Evolutionary conservation across 2,797 vertebrate genomes (phyloP).

Genomic region (Crypturellus tataupa): DNA sequence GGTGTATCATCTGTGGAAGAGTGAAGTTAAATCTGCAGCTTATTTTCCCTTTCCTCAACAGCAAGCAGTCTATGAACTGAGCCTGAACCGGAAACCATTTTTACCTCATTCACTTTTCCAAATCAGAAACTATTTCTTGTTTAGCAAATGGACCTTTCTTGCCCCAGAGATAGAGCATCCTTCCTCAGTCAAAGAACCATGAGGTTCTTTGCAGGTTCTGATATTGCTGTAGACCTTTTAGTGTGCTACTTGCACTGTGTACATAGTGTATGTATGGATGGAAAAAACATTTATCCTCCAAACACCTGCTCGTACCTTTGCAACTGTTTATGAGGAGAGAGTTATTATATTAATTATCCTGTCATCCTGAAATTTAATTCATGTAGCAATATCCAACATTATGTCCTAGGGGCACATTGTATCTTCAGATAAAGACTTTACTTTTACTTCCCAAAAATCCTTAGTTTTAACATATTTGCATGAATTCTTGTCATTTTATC

Average conservation of each 20-base stretch:
- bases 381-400: constrained; percentile 18
- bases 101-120: not conserved
- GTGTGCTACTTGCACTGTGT: not conserved
- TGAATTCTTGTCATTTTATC: constrained; percentile 23
- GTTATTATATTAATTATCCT: constrained; percentile 54
- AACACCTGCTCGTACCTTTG: not conserved
- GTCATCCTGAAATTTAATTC: constrained; percentile 63
- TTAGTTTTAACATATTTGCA: constrained; percentile 25
- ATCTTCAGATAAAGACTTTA: constrained; percentile 6
- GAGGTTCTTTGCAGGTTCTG: not conserved
- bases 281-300: constrained; percentile 22
- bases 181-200: not conserved
- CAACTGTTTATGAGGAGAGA: constrained; percentile 43
- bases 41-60: not conserved
- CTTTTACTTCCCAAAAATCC: not conserved
- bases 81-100: accelerated
- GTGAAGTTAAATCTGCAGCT: not conserved
- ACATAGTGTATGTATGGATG: not conserved
- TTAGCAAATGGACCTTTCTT: not conserved
- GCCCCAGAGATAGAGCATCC: not conserved
- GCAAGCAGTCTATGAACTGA: not conserved
- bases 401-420: not conserved
- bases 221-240: not conserved
- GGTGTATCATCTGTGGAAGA: not conserved
- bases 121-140: not conserved